Conservation (phyloP, 2,113 vertebrate species). For the Caretta caretta region DNA sequence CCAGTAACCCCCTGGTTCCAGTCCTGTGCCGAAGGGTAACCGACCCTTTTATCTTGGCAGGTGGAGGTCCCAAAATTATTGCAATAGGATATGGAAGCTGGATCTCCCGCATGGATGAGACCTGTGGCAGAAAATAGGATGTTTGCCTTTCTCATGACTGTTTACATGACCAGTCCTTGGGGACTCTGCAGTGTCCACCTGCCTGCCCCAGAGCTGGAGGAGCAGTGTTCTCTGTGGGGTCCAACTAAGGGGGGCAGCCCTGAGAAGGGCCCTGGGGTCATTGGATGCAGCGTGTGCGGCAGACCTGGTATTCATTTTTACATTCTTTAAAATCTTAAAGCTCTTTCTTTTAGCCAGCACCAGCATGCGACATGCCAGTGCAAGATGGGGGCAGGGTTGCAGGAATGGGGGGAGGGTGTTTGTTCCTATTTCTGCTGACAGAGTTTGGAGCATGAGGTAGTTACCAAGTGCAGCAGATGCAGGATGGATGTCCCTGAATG, state of each 20-base stretch:
- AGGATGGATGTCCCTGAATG: not conserved
- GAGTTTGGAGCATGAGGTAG: not conserved
- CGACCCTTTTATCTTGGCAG: constrained; percentile 71
- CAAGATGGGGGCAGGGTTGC: not conserved
- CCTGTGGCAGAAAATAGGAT: constrained; percentile 3
- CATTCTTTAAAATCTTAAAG: constrained; percentile 15
- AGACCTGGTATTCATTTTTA: constrained; percentile 55
- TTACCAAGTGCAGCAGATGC: not conserved
- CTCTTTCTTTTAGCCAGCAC: constrained; percentile 5
- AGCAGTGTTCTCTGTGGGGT: constrained; percentile 38
- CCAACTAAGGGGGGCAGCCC: not conserved
- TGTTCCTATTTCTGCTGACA: not conserved
- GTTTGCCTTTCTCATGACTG: constrained; percentile 20
- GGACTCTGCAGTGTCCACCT: constrained; percentile 26
- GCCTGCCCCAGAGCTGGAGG: not conserved
- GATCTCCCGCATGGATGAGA: not conserved
- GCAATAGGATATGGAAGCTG: constrained; percentile 74
- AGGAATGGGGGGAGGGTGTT: not conserved
- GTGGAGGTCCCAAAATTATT: constrained; percentile 92
- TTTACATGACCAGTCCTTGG: constrained; percentile 40
- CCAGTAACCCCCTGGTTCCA: not conserved
- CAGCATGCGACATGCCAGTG: rapidly evolving
- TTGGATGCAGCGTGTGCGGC: not conserved
- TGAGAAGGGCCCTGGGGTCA: not conserved
- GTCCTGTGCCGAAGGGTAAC: not conserved